Evolutionary conservation across 2,888 invertebrate genomes (phyloP), one percentile per base, ranked within the genome.

Genomic region (Galeruca laticollis): DNA sequence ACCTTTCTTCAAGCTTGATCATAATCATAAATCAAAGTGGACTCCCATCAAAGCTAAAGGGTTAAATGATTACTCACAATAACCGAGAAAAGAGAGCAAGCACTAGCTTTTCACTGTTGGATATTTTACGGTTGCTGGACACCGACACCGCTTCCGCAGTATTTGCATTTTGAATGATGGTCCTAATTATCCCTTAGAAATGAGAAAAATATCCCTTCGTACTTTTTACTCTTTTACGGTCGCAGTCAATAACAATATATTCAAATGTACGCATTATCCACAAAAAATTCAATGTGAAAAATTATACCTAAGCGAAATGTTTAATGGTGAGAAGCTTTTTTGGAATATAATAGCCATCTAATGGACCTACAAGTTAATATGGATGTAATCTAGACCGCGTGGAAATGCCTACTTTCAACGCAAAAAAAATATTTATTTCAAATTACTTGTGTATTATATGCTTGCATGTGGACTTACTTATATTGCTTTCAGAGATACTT

Each of bases 51-150:
- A 56, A 56, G 56, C 56, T 10, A 83, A 83, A 83, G 81, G 82
- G 80, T 76, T 82, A 83, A 83, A 84, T 84, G 83, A 83, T 80
- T 80, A 84, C 81, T 82, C 80, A 83, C 82, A 82, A 83, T 83
- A 83, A 79, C 78, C 78, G 77, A 72, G 70, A 71, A 56, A 74
- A 74, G 81, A 80, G 75, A 74, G 73, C 74, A 75, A 74, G 74
- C 74, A 75, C 67, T 73, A 71, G 70, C 54, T 71, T 63, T 66
- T 65, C 72, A 62, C 74, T 69, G 74, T 68, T 71, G 74, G 74
- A 74, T 70, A 74, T 74, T 74, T 74, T 68, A 74, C 74, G 74
- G 72, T 72, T 54, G 66, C 74, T 74, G 74, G 69, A 62, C 65
- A 71, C 74, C 68, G 33, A 56, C 70, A 71, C 74, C 65, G 60